A percentile compares a stretch with the other conserved stretches of the same genome.
phyloP scores from a whole-genome alignment of 2,113 vertebrate genomes.

The Salvelinus alpinus region DNA sequence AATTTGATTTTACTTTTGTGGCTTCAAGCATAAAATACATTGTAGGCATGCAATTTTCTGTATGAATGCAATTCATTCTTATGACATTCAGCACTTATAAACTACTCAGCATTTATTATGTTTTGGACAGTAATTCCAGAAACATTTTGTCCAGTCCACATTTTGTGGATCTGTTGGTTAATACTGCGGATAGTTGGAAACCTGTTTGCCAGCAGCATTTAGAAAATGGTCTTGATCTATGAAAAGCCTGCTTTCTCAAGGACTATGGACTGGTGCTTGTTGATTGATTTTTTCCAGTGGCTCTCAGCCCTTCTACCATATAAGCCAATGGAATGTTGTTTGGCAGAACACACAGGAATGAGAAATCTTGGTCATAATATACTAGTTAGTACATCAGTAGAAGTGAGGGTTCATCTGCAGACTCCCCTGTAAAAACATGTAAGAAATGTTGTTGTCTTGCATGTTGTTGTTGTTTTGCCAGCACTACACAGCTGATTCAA shows the following conservation, averaged over 20 bases:
- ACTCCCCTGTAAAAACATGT: background rate
- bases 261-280: constrained; percentile 26
- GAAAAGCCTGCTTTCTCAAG: constrained; percentile 32
- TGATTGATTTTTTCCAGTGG: constrained; percentile 50
- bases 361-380: constrained; percentile 39
- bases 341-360: constrained; percentile 7
- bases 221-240: constrained; percentile 26
- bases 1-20: background rate
- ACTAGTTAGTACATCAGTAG: constrained; percentile 61
- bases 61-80: too few species aligned
- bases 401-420: constrained; percentile 45
- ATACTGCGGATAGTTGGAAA: background rate
- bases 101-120: too few species aligned
- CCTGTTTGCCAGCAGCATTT: constrained; percentile 28
- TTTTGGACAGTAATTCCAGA: too few species aligned
- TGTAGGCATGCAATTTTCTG: too few species aligned
- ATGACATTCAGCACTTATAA: too few species aligned
- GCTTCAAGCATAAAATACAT: constrained; percentile 2
- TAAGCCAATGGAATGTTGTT: constrained; percentile 9
- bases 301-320: constrained; percentile 26
- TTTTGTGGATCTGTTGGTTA: too few species aligned
- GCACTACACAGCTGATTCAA: too few species aligned
- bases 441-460: too few species aligned
- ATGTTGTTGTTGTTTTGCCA: too few species aligned
- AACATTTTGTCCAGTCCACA: too few species aligned